Evolutionary conservation across 2,113 vertebrate species (phyloP).

Genomic region (Paratilapia polleni): DNA sequence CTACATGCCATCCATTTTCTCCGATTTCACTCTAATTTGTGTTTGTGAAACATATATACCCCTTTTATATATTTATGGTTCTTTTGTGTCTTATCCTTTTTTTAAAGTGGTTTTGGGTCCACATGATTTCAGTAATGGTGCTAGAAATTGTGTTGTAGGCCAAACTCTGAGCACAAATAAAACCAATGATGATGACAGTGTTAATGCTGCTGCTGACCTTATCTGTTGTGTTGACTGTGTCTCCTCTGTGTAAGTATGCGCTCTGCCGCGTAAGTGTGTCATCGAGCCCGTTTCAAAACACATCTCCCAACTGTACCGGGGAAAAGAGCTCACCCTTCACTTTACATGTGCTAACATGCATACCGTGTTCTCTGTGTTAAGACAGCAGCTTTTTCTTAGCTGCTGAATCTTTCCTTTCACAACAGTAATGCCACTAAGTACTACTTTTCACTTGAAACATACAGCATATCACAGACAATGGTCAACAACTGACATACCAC

Average conservation of each 20-base stretch:
- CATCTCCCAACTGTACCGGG: neutral
- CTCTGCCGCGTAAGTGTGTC: neutral
- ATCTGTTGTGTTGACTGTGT: neutral
- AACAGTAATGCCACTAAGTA: neutral
- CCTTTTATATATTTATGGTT: constrained; percentile 74
- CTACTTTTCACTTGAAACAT: neutral
- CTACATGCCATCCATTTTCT: constrained; percentile 59
- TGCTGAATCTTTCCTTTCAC: neutral
- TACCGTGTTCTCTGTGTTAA: neutral
- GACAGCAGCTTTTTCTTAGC: neutral
- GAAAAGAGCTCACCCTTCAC: neutral
- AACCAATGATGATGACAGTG: constrained; percentile 36
- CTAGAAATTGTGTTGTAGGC: constrained; percentile 49
- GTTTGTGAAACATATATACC: constrained; percentile 50
- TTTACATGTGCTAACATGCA: constrained; percentile 39
- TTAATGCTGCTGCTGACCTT: neutral
- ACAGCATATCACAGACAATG: neutral
- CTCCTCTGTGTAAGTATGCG: neutral
- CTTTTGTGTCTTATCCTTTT: constrained; percentile 49
- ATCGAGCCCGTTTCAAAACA: neutral
- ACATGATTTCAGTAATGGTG: constrained; percentile 51
- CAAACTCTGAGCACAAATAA: constrained; percentile 63
- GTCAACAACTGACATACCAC: neutral
- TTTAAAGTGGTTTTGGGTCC: constrained; percentile 62
- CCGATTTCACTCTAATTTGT: constrained; percentile 40